phyloP scores from a whole-genome alignment of 2,113 vertebrate species.

The Dicaeum eximium region DNA sequence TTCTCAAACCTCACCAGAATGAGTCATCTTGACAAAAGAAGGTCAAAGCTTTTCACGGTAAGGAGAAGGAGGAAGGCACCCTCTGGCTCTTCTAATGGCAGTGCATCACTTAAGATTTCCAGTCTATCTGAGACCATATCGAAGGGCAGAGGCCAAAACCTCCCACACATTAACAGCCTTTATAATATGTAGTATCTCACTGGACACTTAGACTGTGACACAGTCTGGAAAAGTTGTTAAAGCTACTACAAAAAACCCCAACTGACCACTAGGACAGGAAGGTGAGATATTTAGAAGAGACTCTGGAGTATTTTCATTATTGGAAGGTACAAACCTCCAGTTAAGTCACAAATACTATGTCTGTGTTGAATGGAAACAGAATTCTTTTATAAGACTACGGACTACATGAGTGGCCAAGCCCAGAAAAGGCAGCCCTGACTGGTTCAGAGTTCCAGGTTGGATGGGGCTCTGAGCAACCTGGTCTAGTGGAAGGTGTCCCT shows the following conservation, averaged over 20 bases:
- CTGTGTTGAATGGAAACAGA: neutral
- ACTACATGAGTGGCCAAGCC: neutral
- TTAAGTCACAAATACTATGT: neutral
- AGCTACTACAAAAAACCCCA: neutral
- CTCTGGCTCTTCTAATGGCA: neutral
- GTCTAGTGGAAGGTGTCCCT: neutral
- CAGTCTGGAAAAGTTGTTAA: neutral
- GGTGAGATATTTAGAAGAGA: neutral
- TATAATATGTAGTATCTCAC: accelerated
- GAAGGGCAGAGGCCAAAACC: neutral
- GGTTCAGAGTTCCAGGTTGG: neutral
- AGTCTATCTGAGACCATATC: neutral
- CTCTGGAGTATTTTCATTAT: neutral
- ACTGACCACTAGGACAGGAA: neutral
- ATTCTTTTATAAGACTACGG: neutral
- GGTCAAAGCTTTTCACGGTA: neutral
- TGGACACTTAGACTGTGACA: neutral
- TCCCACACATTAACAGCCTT: neutral
- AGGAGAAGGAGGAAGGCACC: neutral
- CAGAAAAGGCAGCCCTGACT: neutral
- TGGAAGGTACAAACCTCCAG: neutral
- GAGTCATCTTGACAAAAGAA: neutral
- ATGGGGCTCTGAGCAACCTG: neutral
- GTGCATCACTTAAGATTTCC: neutral
- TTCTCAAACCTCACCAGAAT: neutral